Evolutionary conservation across 2,113 vertebrate species (phyloP).

Genomic region (Eulacestoma nigropectus): DNA sequence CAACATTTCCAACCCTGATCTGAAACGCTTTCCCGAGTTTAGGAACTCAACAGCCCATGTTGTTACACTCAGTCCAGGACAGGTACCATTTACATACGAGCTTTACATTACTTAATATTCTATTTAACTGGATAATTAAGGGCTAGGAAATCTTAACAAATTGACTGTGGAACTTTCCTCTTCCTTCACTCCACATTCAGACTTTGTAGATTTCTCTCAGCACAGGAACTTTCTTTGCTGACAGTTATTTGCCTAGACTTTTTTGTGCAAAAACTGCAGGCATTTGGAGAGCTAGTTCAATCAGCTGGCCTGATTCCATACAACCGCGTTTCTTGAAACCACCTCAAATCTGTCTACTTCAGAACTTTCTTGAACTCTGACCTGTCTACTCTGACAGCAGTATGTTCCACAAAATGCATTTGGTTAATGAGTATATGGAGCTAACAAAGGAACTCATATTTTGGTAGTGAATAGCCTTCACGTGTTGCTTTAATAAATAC

Average conservation of each 20-base stretch:
- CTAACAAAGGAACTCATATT: not conserved
- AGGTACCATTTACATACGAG: constrained; percentile 72
- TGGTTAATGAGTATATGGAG: not conserved
- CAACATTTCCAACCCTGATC: constrained; percentile 82
- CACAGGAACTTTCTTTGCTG: not conserved
- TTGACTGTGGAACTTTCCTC: not conserved
- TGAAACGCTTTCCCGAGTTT: constrained; percentile 79
- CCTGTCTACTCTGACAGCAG: not conserved
- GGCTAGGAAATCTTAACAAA: not conserved
- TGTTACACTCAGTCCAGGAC: constrained; percentile 86
- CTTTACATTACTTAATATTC: not conserved
- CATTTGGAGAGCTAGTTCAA: not conserved
- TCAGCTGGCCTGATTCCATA: not conserved
- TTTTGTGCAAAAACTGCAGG: not conserved
- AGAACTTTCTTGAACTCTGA: not conserved
- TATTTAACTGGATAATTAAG: not conserved
- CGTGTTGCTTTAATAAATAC: not conserved
- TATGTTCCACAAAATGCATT: not conserved
- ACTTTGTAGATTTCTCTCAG: not conserved
- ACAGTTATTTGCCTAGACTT: not conserved
- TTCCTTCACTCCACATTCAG: not conserved
- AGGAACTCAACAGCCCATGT: constrained; percentile 68
- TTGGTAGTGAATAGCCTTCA: constrained; percentile 27
- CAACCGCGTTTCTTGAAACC: not conserved
- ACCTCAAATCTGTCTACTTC: not conserved